Evolutionary conservation across 2,113 vertebrate genomes (phyloP).

Genomic region (Hippocampus mohnikei): DNA sequence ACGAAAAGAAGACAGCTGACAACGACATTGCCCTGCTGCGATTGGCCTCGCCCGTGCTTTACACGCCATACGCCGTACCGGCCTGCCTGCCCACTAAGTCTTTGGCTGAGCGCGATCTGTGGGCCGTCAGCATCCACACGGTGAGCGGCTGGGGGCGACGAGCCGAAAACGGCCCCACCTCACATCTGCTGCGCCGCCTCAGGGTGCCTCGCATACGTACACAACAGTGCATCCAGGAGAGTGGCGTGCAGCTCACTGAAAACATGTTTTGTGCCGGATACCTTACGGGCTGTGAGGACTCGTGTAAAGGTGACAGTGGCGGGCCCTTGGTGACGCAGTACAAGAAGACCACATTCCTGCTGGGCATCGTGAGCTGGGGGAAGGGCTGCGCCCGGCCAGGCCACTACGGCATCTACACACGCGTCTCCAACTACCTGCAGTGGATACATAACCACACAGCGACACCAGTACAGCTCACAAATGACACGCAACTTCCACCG

Average conservation of each 20-base stretch:
- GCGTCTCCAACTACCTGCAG: constrained; percentile 80
- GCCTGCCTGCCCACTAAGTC: constrained; percentile 79
- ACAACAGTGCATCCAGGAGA: constrained; percentile 75
- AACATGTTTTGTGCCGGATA: constrained; percentile 99
- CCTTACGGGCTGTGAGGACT: constrained; percentile 76
- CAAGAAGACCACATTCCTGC: constrained; percentile 81
- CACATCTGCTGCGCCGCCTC: constrained; percentile 74
- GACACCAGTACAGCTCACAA: background rate
- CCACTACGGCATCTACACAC: constrained; percentile 87
- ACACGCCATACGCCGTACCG: constrained; percentile 74
- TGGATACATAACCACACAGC: constrained; percentile 77
- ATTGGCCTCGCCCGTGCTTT: constrained; percentile 64
- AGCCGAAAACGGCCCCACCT: constrained; percentile 75
- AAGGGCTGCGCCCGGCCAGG: constrained; percentile 83
- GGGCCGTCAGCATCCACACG: constrained; percentile 70
- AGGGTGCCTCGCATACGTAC: constrained; percentile 80
- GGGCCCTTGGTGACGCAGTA: constrained; percentile 85
- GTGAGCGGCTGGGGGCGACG: constrained; percentile 91
- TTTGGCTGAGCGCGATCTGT: constrained; percentile 73
- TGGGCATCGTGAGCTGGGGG: constrained; percentile 94
- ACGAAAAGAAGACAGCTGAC: constrained; percentile 53
- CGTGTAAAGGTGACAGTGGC: constrained; percentile 92
- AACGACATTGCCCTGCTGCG: constrained; percentile 84
- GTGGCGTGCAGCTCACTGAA: constrained; percentile 70
- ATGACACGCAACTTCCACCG: background rate